A percentile compares a stretch with the other conserved stretches of the same genome.
Evolutionary conservation across 2,797 vertebrate genomes (phyloP).

Genomic region (Hydrophis major): DNA sequence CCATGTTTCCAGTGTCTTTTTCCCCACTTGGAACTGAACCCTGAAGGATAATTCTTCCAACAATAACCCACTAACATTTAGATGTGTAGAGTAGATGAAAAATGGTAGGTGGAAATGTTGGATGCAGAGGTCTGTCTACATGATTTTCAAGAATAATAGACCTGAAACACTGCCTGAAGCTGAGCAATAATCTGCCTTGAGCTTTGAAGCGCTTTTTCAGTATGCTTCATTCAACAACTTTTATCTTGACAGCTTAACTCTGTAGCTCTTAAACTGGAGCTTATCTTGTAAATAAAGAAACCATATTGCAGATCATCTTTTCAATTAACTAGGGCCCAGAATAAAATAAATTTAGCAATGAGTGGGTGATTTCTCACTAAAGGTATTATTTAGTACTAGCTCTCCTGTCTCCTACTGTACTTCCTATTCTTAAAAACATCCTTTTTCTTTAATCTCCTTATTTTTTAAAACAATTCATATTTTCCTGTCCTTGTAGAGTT

Average conservation of each 20-base stretch:
- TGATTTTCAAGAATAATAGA: background rate
- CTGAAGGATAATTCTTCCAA: too few species aligned
- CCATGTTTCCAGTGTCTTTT: too few species aligned
- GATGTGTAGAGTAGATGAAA: background rate
- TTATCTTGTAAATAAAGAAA: background rate
- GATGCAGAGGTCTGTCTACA: background rate
- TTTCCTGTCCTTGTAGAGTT: background rate
- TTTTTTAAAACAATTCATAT: too few species aligned
- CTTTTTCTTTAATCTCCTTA: background rate
- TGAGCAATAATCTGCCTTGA: background rate
- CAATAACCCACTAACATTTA: background rate
- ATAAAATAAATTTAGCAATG: background rate
- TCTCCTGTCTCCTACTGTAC: background rate
- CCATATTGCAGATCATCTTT: background rate
- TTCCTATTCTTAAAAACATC: background rate
- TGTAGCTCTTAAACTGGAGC: slow-evolving; percentile 25
- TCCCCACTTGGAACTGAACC: too few species aligned
- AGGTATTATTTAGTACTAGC: background rate
- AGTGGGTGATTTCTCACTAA: background rate
- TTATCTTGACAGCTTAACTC: slow-evolving; percentile 32
- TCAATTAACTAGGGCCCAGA: background rate
- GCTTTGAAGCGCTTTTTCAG: slow-evolving; percentile 21
- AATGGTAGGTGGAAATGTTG: background rate
- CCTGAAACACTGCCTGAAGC: background rate
- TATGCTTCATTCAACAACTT: background rate